phyloP scores from a whole-genome alignment of 2,888 invertebrate genomes.

The Tenthredo amoena region DNA sequence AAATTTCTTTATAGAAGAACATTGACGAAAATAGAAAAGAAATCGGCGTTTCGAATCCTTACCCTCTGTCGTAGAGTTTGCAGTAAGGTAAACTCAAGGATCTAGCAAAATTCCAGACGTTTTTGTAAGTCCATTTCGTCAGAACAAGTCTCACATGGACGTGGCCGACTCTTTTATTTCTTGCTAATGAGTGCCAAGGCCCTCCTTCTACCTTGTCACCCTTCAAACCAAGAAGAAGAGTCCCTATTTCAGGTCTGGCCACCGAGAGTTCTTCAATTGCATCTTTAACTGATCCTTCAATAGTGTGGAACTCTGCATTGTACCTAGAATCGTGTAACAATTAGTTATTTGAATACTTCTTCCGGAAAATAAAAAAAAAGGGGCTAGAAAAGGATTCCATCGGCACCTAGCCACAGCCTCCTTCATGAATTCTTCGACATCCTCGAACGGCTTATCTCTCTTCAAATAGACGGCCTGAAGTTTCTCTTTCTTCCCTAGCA shows the following conservation, averaged over 20 bases:
- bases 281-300: slow-evolving; percentile 48
- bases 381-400: not conserved
- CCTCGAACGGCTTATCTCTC: slow-evolving; percentile 5
- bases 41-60: not conserved
- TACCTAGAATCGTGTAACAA: slow-evolving; percentile 58
- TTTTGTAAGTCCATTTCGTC: slow-evolving; percentile 63
- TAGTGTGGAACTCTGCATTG: slow-evolving; percentile 54
- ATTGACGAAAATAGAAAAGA: not conserved
- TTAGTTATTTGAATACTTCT: not conserved
- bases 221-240: slow-evolving; percentile 61
- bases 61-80: slow-evolving; percentile 51
- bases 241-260: slow-evolving; percentile 59
- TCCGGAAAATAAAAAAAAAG: not conserved
- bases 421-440: slow-evolving; percentile 54
- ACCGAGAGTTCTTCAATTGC: slow-evolving; percentile 54
- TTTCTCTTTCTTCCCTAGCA: slow-evolving; percentile 8
- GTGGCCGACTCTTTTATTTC: not conserved
- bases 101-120: slow-evolving; percentile 61
- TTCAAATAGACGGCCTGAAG: slow-evolving; percentile 56
- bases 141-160: slow-evolving; percentile 61
- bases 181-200: slow-evolving; percentile 48
- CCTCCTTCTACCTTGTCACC: slow-evolving; percentile 49
- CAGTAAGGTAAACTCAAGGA: slow-evolving; percentile 63
- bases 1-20: not conserved
- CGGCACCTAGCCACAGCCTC: slow-evolving; percentile 59